Percentiles rank a stretch among this genome's conserved stretches.
phyloP scores from a whole-genome alignment of 2,888 invertebrate species.

The Hydroisotoma schaefferi region DNA sequence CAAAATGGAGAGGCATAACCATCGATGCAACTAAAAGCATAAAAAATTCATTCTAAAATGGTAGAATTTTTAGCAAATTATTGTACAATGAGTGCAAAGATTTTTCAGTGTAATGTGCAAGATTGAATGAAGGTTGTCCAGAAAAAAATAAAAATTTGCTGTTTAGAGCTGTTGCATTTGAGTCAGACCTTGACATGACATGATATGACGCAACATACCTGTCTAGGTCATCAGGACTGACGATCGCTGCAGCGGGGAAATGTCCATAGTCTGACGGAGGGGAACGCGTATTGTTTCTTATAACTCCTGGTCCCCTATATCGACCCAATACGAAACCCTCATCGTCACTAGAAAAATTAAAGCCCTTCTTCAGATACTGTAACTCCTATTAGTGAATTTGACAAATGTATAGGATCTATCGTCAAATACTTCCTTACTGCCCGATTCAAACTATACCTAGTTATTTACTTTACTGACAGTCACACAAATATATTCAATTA shows the following conservation, averaged over 20 bases:
- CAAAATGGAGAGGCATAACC: constrained; percentile 48
- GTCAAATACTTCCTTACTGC: too few relatives aligned
- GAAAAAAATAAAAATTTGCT: too few relatives aligned
- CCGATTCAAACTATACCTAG: background rate
- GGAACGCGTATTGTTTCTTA: constrained; percentile 33
- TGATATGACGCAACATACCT: constrained; percentile 43
- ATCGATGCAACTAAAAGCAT: constrained; percentile 48
- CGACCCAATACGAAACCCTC: constrained; percentile 48
- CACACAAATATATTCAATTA: too few relatives aligned
- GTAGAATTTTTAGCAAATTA: constrained; percentile 9
- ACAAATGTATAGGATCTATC: too few relatives aligned
- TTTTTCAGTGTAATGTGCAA: background rate
- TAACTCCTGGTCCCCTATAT: constrained; percentile 46
- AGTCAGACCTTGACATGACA: background rate
- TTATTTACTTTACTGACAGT: background rate
- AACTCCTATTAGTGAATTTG: background rate
- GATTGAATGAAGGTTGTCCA: background rate
- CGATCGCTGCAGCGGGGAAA: constrained; percentile 35
- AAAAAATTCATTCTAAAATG: constrained; percentile 18
- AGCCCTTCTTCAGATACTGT: constrained; percentile 5
- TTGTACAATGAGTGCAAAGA: constrained; percentile 19
- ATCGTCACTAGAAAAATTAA: constrained; percentile 45
- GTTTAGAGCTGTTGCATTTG: too few relatives aligned
- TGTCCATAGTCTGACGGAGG: constrained; percentile 46
- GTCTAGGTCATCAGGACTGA: constrained; percentile 46